Evolutionary conservation across 2,888 invertebrate genomes (phyloP), one percentile per base, ranked within the genome.

Genomic region (Cabera pusaria): DNA sequence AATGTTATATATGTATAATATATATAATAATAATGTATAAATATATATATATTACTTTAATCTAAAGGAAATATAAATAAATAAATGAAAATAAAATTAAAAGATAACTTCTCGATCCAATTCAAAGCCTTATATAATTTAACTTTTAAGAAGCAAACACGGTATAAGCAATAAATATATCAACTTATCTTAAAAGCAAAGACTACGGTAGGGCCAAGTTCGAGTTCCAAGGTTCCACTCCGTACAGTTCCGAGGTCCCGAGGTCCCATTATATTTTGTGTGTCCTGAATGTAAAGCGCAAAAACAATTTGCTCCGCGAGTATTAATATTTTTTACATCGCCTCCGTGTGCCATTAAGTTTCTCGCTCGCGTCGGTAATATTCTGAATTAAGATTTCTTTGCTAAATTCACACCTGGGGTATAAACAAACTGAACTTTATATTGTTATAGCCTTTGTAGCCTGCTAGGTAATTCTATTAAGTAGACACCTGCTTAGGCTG

Each of bases 221-320:
- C 27, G 18, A 21, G 23, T 31, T 21, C 9, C 26, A 14, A 17
- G 29, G 31, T 26, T 44, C 11, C n/a, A 12, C 27, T 27, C 29
- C 41, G 11, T 22, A 10, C 52, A 67, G 65, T 64, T 75, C 64
- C 53, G 51, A 57, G 55, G 53, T 49, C n/a, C n/a, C n/a, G n/a
- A n/a, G n/a, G n/a, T 57, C 52, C 59, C 57, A 64, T 70, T 69
- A 68, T 62, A 63, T 64, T 58, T 60, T 44, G 48, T 69, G 64
- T 49, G 66, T 50, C 57, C 47, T 55, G 65, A 70, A 74, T 73
- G 48, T 54, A 53, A 62, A 70, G 64, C 49, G 61, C 40, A 37
- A 52, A 60, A 66, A 69, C 59, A 65, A 62, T 59, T 63, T 52
- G 37, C 43, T 54, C 37, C 26, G 22, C 28, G 31, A 37, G 32